Base-by-base conservation (phyloP, 2,888 invertebrate genomes). In the Podotricha telesiphe region DNA sequence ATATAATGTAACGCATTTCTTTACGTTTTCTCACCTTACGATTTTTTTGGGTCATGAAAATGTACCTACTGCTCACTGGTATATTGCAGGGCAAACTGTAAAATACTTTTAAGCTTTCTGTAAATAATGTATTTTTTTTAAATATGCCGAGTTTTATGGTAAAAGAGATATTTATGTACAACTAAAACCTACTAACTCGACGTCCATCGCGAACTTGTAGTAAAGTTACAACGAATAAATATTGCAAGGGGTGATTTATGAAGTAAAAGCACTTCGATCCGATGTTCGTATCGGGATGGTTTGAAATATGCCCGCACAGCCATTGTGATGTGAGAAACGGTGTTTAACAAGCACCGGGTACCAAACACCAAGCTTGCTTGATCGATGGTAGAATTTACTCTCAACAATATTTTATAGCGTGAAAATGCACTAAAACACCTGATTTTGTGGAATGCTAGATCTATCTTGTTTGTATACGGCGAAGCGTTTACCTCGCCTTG, bases 231-330 rank as follows among this genome's bases (percentile, higher is more conserved):
- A 83, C 87, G 88, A 90, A 92, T 92, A 93, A 93, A 93, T 93
- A 93, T 91, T 91, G 92, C 87, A 88, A 87, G 85, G 86, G 87
- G 84, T 91, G 92, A 93, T 92, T 93, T 93, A 93, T 92, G 85
- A 83, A 82, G 86, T 81, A 78, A 84, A 84, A 80, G 84, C 86
- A 77, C 81, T 80, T 84, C 88, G 86, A 88, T 88, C 88, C 89
- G 89, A 88, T 90, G 89, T 86, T 86, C 80, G 86, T 88, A 91
- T 89, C 89, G 85, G 87, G 86, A 86, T 86, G 86, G 84, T 84
- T 89, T 92, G 91, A 92, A 92, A 91, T 92, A 92, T 91, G 90
- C 91, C 88, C 82, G 86, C 86, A 83, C 84, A 86, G 83, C 86
- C 91, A 91, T 90, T 89, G 90, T 86, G 89, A 90, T 90, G 91